Base-by-base conservation (phyloP, 2,888 invertebrate genomes). In the Therioaphis trifolii region DNA sequence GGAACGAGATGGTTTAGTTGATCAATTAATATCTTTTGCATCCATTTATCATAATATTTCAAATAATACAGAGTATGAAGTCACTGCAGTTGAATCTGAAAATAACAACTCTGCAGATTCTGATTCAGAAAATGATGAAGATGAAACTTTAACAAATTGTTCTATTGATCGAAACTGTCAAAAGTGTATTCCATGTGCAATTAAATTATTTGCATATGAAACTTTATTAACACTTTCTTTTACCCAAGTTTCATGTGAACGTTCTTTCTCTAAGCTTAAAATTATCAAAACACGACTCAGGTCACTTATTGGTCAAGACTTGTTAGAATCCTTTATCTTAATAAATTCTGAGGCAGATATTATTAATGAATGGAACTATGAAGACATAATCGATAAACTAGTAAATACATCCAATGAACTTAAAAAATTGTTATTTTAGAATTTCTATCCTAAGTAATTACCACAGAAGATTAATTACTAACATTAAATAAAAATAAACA, bases 181-280 rank as follows among this genome's bases (percentile, higher is more conserved):
- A 29, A 63, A 29, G 63, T 63, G 63, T 63, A 63, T 63, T 29
- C 29, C 29, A 29, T 63, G 29, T 27, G 29, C 29, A 5, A 27
- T 63, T 63, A 63, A 63, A 63, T 63, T 63, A 14, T 63, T 63
- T 63, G 63, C 29, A 35, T n/a, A 63, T 63, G 29, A 63, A 63
- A 63, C 63, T 35, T 29, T 27, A 63, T 49, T 63, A 63, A 63
- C 63, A 63, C 4, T 63, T 27, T 63, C 63, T 29, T 63, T 63
- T 35, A 63, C 29, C 5, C 29, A 63, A 63, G 63, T 63, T 9
- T 63, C 29, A 27, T 35, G 63, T 63, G 29, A 63, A 63, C 63
- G 63, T 63, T 63, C 9, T 61, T 61, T 61, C 58, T 61, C 15
- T 61, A 61, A 43, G 43, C 43, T 43, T 43, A 43, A 43, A 43